Base-by-base conservation (phyloP, 1,140 invertebrate genomes). In the Diorhabda elongata region DNA sequence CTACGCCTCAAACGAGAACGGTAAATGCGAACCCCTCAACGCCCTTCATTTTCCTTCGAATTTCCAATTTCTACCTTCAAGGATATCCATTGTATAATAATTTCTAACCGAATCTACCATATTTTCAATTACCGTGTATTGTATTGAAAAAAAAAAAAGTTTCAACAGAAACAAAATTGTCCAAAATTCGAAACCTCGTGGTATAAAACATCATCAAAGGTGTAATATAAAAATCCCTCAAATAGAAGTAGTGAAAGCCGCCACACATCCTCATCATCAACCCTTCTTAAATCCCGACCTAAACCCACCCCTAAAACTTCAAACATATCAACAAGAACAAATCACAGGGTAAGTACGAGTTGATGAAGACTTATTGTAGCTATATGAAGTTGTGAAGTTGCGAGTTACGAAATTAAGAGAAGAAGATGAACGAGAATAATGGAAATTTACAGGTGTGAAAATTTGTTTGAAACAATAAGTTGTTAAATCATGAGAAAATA, bases 251-350 rank as follows among this genome's bases (percentile, higher is more conserved):
- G 65, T 60, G 58, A 26, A 8, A 67, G 71, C 71, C 70, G 67
- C 68, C 71, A 74, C 73, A 74, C 71, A 74, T 76, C 69, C 75
- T 76, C 71, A 76, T 76, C 75, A 76, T 67, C 72, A 73, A 73
- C 69, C 68, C 73, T 69, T 69, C 71, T 59, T 66, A 76, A 73
- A 73, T 74, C 73, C 73, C 67, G 68, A 68, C 71, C 62, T 67
- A 65, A 75, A 76, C 73, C 72, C 73, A 68, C 60, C 68, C 66
- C 71, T 69, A 68, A 77, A 77, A 77, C 76, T 76, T 75, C 74
- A 76, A 76, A 77, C 75, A 72, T 74, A 76, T 76, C 76, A 76
- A 75, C 75, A 75, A 71, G 74, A 75, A 77, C 76, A 77, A 77
- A 77, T 77, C 76, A 77, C 76, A 66, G 70, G 45, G 69, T 75